Conservation (phyloP, 2,888 invertebrate species). For the Stenodema calcarata region DNA sequence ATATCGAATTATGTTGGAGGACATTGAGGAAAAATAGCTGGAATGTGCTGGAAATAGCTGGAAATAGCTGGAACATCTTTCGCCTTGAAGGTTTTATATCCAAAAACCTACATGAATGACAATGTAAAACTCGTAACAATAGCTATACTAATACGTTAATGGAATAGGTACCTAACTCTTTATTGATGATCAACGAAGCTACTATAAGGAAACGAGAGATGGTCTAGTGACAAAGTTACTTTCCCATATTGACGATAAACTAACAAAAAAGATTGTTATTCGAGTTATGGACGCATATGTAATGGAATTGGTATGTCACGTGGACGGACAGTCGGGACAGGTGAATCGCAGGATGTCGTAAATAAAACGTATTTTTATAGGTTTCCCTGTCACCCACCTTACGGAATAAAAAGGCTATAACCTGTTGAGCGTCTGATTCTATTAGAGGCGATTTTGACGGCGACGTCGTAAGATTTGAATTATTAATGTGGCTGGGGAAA, state of each 20-base stretch:
- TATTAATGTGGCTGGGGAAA: neutral
- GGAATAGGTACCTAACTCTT: no score
- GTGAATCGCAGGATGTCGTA: constrained; percentile 5
- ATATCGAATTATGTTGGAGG: no score
- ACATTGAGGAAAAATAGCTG: no score
- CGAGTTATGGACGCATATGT: neutral
- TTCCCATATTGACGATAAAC: neutral
- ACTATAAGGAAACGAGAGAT: neutral
- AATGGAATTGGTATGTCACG: neutral
- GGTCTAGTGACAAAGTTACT: neutral
- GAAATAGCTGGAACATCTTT: no score
- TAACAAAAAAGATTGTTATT: neutral
- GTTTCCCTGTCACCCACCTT: neutral
- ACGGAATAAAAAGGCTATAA: neutral
- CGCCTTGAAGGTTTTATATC: no score
- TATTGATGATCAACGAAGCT: neutral
- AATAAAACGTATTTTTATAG: neutral
- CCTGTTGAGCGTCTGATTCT: neutral
- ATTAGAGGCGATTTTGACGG: neutral
- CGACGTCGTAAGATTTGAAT: neutral
- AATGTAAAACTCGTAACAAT: no score
- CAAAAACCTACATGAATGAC: no score
- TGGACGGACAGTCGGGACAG: neutral
- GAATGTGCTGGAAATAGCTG: no score
- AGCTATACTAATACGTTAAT: no score